Percentiles rank a stretch among this genome's conserved stretches.
phyloP scores from a whole-genome alignment of 2,888 invertebrate species.

The Punctoribates punctum region DNA sequence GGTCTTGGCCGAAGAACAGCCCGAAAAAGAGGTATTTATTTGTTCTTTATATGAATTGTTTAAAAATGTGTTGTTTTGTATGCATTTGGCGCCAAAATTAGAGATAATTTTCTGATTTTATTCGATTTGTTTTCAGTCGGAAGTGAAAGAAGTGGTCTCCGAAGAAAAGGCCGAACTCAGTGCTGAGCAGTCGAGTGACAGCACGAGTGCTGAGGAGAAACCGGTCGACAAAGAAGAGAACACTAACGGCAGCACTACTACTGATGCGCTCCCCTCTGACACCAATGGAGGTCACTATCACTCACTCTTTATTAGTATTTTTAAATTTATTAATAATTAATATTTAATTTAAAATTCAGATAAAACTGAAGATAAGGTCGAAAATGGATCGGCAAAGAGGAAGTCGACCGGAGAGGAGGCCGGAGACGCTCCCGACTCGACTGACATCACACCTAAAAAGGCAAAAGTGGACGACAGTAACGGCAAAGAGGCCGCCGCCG shows the following conservation, averaged over 20 bases:
- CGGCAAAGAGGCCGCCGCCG: background rate
- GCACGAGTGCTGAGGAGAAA: background rate
- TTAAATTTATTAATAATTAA: background rate
- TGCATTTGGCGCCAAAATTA: too few species aligned
- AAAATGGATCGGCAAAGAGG: slow-evolving; percentile 14
- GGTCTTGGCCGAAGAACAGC: too few species aligned
- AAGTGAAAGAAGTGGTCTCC: too few species aligned
- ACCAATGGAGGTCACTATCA: background rate
- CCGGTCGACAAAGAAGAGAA: background rate
- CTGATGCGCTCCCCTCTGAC: background rate
- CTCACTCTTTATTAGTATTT: background rate
- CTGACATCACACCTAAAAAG: slow-evolving; percentile 25
- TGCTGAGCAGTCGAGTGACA: too few species aligned
- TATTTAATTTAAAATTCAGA: background rate
- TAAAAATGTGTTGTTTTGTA: too few species aligned
- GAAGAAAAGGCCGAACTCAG: too few species aligned
- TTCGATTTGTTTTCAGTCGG: too few species aligned
- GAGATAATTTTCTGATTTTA: too few species aligned
- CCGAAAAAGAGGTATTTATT: background rate
- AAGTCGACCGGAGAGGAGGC: slow-evolving; percentile 16
- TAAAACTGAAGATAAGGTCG: background rate
- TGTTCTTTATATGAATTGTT: background rate
- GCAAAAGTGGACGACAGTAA: slow-evolving; percentile 34
- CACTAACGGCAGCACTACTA: background rate
- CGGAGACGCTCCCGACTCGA: slow-evolving; percentile 25